Conservation (phyloP, 1,140 invertebrate species). For the Cardiocondyla obscurior region DNA sequence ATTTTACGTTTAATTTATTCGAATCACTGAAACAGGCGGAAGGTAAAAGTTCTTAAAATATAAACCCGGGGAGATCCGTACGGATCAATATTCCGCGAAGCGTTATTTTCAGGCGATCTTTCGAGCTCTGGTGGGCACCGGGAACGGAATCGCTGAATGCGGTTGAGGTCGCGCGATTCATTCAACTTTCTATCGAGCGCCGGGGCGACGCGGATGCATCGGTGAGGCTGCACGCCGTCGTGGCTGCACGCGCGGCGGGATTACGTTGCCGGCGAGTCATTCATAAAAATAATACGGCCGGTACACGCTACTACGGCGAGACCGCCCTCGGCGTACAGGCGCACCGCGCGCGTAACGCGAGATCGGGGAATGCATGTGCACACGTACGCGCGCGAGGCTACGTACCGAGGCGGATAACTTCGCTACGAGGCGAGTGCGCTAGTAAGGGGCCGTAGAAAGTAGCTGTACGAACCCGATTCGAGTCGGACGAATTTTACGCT, state of each 20-base stretch:
- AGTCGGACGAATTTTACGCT: slow-evolving; percentile 45
- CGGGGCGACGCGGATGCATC: slow-evolving; percentile 3
- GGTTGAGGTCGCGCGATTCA: neutral
- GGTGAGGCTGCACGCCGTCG: slow-evolving; percentile 32
- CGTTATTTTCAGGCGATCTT: neutral
- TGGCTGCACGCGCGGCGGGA: slow-evolving; percentile 61
- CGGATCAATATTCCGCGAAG: neutral
- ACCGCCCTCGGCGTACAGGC: slow-evolving; percentile 34
- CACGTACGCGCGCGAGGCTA: neutral
- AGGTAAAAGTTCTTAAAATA: neutral
- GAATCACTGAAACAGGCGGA: neutral
- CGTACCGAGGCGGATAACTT: slow-evolving; percentile 9
- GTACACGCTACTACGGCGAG: slow-evolving; percentile 66
- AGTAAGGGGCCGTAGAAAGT: slow-evolving; percentile 55
- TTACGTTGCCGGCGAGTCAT: slow-evolving; percentile 73
- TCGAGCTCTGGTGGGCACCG: neutral
- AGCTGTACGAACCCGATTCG: slow-evolving; percentile 27
- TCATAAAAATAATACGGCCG: slow-evolving; percentile 78
- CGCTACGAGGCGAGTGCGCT: neutral
- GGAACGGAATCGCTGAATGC: neutral
- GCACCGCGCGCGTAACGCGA: slow-evolving; percentile 13
- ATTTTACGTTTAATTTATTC: neutral
- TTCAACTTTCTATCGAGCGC: slow-evolving; percentile 30
- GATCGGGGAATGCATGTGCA: slow-evolving; percentile 33
- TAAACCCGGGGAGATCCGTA: too few species aligned